phyloP scores from a whole-genome alignment of 2,113 vertebrate species.

The Puntigrus tetrazona region DNA sequence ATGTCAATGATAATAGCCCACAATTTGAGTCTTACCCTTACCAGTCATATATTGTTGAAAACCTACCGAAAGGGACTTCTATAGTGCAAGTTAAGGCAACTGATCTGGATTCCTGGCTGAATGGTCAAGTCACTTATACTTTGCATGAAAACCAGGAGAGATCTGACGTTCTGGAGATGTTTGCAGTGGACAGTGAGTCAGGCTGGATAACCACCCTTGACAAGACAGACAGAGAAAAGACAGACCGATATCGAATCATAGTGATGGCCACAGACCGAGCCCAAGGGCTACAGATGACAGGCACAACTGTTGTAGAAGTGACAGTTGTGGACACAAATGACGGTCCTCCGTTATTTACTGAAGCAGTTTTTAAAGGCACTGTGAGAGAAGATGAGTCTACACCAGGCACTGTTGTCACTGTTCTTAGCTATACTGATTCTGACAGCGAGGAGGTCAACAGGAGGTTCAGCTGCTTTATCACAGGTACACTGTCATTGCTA shows the following conservation, averaged over 20 bases:
- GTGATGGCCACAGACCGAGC: slow-evolving; percentile 80
- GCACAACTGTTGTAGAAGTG: slow-evolving; percentile 74
- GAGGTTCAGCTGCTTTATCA: slow-evolving; percentile 81
- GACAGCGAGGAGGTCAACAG: slow-evolving; percentile 79
- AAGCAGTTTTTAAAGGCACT: slow-evolving; percentile 82
- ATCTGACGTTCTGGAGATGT: slow-evolving; percentile 73
- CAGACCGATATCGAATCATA: slow-evolving; percentile 70
- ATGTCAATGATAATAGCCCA: slow-evolving; percentile 82
- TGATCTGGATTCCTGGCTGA: slow-evolving; percentile 79
- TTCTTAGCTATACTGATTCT: slow-evolving; percentile 78
- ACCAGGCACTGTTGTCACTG: slow-evolving; percentile 77
- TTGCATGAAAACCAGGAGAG: slow-evolving; percentile 74
- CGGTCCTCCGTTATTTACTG: slow-evolving; percentile 81
- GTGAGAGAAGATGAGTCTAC: slow-evolving; percentile 83
- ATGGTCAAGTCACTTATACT: slow-evolving; percentile 79
- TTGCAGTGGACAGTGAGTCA: slow-evolving; percentile 77
- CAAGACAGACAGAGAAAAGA: slow-evolving; percentile 80
- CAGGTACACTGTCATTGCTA: slow-evolving; percentile 70
- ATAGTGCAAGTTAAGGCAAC: slow-evolving; percentile 81
- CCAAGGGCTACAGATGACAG: slow-evolving; percentile 74
- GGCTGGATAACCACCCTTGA: slow-evolving; percentile 83
- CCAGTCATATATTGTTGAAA: slow-evolving; percentile 81
- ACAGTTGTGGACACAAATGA: slow-evolving; percentile 83
- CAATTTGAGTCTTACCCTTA: slow-evolving; percentile 81
- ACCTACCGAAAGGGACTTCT: slow-evolving; percentile 74